These are phyloP conservation scores for Notolabrus celidotus DNA, from an alignment of 2,797 vertebrate genomes.

Conservation along the genomic window DNA sequence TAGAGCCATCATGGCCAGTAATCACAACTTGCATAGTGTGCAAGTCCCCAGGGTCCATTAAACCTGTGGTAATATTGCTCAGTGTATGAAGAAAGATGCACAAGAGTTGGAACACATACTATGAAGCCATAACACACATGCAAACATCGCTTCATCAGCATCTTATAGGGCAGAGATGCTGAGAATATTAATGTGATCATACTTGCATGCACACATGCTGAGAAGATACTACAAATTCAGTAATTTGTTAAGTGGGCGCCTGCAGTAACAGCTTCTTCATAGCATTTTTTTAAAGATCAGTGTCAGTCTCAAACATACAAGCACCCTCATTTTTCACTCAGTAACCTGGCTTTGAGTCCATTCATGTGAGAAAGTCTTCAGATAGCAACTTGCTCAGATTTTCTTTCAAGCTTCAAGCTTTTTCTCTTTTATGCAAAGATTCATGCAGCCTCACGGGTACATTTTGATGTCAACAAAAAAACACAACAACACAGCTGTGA, in stretches of 20 bases:
- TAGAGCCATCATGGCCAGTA: constrained; percentile 64
- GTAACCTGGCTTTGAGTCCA: constrained; percentile 14
- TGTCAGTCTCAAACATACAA: background rate
- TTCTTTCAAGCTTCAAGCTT: constrained; percentile 29
- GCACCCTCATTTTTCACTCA: too few relatives aligned
- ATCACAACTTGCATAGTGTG: constrained; percentile 56
- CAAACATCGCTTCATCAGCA: constrained; percentile 51
- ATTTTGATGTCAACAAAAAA: constrained; percentile 29
- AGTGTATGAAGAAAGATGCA: constrained; percentile 28
- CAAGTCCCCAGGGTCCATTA: constrained; percentile 58
- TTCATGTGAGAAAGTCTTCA: background rate
- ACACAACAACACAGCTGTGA: constrained; percentile 26
- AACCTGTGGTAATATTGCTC: constrained; percentile 45
- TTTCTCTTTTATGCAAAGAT: constrained; percentile 26
- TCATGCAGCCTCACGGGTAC: constrained; percentile 4
- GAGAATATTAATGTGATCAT: constrained; percentile 44
- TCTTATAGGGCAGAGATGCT: constrained; percentile 32
- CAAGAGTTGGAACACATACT: constrained; percentile 30
- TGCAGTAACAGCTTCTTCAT: constrained; percentile 2
- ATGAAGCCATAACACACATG: constrained; percentile 12
- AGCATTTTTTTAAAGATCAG: constrained; percentile 4
- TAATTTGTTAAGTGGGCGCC: constrained; percentile 23
- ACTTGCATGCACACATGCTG: background rate
- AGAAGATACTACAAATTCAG: constrained; percentile 31
- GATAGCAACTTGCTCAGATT: constrained; percentile 28